phyloP scores from a whole-genome alignment of 1,140 invertebrate genomes.

The Phenacoccus solenopsis region DNA sequence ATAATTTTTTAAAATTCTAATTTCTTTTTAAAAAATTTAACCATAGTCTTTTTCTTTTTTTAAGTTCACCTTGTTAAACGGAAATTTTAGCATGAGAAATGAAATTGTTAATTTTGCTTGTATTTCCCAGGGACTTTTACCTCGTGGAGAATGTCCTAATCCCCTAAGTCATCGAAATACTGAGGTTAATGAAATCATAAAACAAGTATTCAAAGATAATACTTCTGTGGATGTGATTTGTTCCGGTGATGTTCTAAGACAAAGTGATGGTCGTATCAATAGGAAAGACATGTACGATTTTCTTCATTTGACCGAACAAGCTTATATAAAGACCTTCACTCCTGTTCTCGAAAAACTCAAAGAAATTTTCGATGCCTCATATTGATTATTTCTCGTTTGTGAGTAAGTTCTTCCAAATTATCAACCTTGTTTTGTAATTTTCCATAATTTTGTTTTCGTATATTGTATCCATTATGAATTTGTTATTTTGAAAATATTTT shows the following conservation, averaged over 20 bases:
- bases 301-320: constrained; percentile 66
- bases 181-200: constrained; percentile 57
- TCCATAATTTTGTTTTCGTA: too few relatives aligned
- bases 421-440: too few relatives aligned
- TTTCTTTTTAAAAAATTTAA: background rate
- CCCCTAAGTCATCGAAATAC: constrained; percentile 56
- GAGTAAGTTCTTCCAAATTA: too few relatives aligned
- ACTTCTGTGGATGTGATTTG: constrained; percentile 52
- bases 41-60: background rate
- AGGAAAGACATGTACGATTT: constrained; percentile 83
- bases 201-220: constrained; percentile 43
- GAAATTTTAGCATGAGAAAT: background rate
- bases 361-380: constrained; percentile 42
- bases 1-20: constrained; percentile 11
- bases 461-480: too few relatives aligned
- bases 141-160: constrained; percentile 71
- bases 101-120: background rate
- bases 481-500: too few relatives aligned
- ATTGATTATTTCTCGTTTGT: too few relatives aligned
- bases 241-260: constrained; percentile 62
- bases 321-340: constrained; percentile 70
- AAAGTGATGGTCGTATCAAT: constrained; percentile 63
- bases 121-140: constrained; percentile 60
- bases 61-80: too few relatives aligned
- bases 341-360: constrained; percentile 60